Conservation (phyloP, 2,888 invertebrate genomes). For the Xestia ashworthii region DNA sequence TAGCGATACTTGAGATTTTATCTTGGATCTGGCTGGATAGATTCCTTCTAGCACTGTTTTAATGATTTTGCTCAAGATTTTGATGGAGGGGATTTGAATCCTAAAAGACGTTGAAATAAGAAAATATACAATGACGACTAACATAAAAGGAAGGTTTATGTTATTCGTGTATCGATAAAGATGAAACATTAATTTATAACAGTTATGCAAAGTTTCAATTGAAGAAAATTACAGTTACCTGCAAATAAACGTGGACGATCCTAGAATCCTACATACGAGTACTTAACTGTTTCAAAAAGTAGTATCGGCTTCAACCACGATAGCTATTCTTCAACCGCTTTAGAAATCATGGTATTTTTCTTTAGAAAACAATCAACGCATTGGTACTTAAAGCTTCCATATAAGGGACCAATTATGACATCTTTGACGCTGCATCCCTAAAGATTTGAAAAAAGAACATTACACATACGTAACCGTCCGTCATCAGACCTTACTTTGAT, state of each 20-base stretch:
- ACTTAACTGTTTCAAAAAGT: background rate
- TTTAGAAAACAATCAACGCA: constrained; percentile 13
- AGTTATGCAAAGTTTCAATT: background rate
- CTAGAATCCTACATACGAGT: background rate
- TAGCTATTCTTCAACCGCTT: background rate
- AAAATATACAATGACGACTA: background rate
- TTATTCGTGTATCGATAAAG: background rate
- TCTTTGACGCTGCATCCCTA: constrained; percentile 21
- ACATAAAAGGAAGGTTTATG: background rate
- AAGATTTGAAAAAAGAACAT: constrained; percentile 19
- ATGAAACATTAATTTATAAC: background rate
- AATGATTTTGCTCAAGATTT: background rate
- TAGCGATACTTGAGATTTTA: constrained; percentile 4
- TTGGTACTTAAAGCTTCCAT: background rate
- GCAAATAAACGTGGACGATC: background rate
- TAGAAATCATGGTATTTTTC: background rate
- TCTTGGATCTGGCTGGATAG: background rate
- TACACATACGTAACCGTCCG: background rate
- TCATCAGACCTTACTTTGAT: background rate
- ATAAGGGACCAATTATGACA: constrained; percentile 11
- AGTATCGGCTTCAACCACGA: background rate
- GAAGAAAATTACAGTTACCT: constrained; percentile 2
- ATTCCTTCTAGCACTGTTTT: background rate
- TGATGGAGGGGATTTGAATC: background rate
- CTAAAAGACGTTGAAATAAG: background rate